Evolutionary conservation across 2,113 vertebrate species (phyloP), one percentile per base, ranked within the genome.

Genomic region (Ramphastos sulfuratus): DNA sequence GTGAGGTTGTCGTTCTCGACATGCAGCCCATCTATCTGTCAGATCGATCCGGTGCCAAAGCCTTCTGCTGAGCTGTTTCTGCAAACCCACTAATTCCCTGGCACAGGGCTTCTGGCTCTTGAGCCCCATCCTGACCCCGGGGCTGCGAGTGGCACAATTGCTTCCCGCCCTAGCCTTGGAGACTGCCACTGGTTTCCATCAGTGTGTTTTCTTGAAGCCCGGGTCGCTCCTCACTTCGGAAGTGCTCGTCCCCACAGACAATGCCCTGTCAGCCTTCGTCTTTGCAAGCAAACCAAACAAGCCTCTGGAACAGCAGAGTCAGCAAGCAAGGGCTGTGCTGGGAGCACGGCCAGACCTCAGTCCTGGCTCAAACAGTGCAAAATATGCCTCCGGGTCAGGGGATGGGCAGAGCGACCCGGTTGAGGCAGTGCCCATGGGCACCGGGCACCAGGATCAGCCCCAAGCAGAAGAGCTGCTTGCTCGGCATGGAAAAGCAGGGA

Each of bases 201-300:
- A 16, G 9, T 1, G 27, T 4, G 0, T 4, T 14, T 33, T 61
- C 23, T 9, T 16, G 35, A 61, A n/a, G n/a, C 1, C 0, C 0
- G 44, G 85, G 90, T 94, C 87, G 66, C 20, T 0, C 37, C 82
- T 80, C 0, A 3, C 87, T 31, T 31, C 19, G 2, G 46, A 92
- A 90, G 89, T 20, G 91, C 73, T 60, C 46, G 28, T 85, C 93
- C 91, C 94, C 33, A 0, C 10, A 15, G 90, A 66, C 3, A 0
- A 0, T 74, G 85, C 72, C 61, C 92, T 93, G 85, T 87, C 93
- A 94, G 27, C 75, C 93, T 83, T 85, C 0, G 6, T n/a, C 79
- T 61, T 55, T 9, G 0, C 39, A 67, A 82, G 27, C 80, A 39
- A 77, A 66, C 91, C 92, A 59, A 88, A 67, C 30, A 30, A 90